phyloP scores from a whole-genome alignment of 2,113 vertebrate species.

The Platanista minor region DNA sequence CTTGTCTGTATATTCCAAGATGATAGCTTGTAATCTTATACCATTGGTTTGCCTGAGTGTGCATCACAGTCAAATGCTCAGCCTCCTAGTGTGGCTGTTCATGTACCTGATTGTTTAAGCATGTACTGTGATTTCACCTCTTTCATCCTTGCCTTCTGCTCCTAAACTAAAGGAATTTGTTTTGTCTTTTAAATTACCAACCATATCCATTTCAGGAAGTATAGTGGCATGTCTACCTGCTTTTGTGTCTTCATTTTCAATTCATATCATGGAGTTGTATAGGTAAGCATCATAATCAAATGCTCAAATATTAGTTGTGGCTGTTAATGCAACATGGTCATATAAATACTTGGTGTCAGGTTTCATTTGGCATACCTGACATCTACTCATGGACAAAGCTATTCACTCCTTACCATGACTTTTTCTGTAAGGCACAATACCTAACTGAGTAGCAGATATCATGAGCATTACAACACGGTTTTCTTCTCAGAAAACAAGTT shows the following conservation, averaged over 20 bases:
- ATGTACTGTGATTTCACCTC: neutral
- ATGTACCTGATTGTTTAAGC: neutral
- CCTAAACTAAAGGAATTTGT: neutral
- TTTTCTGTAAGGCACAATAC: neutral
- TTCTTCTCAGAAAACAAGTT: neutral
- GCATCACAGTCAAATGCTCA: neutral
- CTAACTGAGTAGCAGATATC: neutral
- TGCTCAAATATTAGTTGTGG: neutral
- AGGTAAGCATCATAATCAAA: neutral
- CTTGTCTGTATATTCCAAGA: neutral
- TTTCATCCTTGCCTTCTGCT: slow-evolving; percentile 4
- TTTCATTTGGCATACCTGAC: neutral
- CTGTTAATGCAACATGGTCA: neutral
- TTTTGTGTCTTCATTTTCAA: neutral
- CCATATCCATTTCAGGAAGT: neutral
- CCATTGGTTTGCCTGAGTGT: neutral
- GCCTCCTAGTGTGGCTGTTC: neutral
- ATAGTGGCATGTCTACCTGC: neutral
- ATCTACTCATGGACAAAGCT: neutral
- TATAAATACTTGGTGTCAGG: neutral
- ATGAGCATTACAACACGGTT: neutral
- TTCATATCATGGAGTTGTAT: neutral
- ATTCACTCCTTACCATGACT: neutral
- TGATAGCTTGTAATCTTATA: neutral
- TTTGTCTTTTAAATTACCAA: neutral